Conservation (phyloP, 1,140 invertebrate genomes). For the Drosophila kikkawai region DNA sequence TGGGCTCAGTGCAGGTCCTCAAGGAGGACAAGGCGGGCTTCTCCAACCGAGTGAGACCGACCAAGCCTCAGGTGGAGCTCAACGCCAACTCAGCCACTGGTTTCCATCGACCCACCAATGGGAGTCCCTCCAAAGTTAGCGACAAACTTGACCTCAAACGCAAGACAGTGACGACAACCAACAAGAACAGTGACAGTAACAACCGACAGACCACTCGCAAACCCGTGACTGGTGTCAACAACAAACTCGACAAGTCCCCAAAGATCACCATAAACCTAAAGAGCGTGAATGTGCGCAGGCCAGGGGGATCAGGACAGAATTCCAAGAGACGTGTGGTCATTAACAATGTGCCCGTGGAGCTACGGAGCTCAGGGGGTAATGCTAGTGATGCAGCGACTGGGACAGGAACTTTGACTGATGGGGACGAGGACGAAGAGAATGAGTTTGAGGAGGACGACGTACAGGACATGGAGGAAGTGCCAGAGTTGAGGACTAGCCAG, state of each 20-base stretch:
- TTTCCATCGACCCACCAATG: slow-evolving; percentile 51
- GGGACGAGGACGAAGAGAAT: neutral
- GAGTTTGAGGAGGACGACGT: slow-evolving; percentile 14
- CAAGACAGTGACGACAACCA: slow-evolving; percentile 55
- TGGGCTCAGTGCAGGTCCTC: slow-evolving; percentile 25
- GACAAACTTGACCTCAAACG: slow-evolving; percentile 81
- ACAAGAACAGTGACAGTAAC: slow-evolving; percentile 46
- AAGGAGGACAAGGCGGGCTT: slow-evolving; percentile 78
- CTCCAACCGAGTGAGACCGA: slow-evolving; percentile 60
- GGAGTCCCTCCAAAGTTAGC: slow-evolving; percentile 56
- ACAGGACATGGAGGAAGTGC: slow-evolving; percentile 16
- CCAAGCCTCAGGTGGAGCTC: slow-evolving; percentile 54
- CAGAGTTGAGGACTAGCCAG: slow-evolving; percentile 11
- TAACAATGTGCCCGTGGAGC: slow-evolving; percentile 77
- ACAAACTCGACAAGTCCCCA: slow-evolving; percentile 74
- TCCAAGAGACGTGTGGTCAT: slow-evolving; percentile 68
- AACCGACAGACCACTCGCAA: slow-evolving; percentile 56
- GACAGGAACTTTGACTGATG: slow-evolving; percentile 9
- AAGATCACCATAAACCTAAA: slow-evolving; percentile 65
- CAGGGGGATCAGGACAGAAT: slow-evolving; percentile 12
- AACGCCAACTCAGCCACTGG: slow-evolving; percentile 58
- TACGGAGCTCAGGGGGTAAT: slow-evolving; percentile 57
- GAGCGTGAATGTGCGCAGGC: slow-evolving; percentile 50
- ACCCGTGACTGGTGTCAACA: slow-evolving; percentile 57
- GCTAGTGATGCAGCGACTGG: slow-evolving; percentile 12